Evolutionary conservation across 2,113 vertebrate genomes (phyloP).

Genomic region (Phylloscopus trochilus): DNA sequence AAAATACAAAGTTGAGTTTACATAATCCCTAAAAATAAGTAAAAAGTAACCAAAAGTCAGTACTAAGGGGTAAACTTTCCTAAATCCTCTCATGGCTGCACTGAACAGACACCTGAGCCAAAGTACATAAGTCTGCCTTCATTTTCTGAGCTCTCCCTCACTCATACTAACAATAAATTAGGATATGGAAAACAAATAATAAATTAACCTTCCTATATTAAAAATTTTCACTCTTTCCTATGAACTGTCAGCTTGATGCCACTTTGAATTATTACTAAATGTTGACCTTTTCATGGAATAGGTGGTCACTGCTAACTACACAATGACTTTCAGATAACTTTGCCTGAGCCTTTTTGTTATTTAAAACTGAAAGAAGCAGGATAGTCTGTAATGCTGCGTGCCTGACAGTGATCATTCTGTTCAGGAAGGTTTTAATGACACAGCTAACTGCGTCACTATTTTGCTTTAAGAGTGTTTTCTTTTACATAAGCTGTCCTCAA

Average conservation of each 20-base stretch:
- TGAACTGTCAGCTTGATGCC: not conserved
- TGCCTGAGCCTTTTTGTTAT: not conserved
- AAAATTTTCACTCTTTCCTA: not conserved
- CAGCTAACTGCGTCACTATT: not conserved
- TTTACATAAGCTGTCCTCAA: slow-evolving; percentile 11
- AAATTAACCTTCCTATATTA: not conserved
- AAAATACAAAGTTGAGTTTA: not conserved
- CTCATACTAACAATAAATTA: not conserved
- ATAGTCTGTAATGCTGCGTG: not conserved
- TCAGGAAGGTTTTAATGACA: not conserved
- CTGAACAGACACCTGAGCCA: not conserved
- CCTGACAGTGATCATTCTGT: not conserved
- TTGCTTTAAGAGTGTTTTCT: not conserved
- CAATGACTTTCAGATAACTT: not conserved
- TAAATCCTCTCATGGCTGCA: not conserved
- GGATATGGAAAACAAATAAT: not conserved
- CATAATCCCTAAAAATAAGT: not conserved
- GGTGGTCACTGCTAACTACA: not conserved
- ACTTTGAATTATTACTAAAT: not conserved
- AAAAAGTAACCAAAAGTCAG: not conserved
- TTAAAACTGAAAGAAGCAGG: not conserved
- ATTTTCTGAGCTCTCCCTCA: not conserved
- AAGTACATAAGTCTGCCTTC: not conserved
- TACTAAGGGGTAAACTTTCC: not conserved
- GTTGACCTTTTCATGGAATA: not conserved